Base-by-base conservation (phyloP, 2,888 invertebrate species). In the Auanema freiburgensis region DNA sequence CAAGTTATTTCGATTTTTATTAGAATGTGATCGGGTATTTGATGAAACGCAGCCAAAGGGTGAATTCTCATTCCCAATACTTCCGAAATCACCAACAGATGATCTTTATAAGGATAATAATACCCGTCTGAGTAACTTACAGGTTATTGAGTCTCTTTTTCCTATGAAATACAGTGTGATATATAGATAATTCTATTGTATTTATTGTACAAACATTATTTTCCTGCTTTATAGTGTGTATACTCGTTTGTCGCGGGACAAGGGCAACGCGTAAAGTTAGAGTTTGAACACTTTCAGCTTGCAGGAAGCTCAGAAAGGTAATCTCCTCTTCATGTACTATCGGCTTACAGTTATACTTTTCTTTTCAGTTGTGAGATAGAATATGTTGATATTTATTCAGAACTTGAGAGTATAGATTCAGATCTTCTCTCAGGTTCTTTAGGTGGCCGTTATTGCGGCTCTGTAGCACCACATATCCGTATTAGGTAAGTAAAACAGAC, bases 361-460 rank as follows among this genome's bases (percentile, higher is more conserved):
- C 23, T 52, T 64, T 72, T 49, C 82, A 86, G 86, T 63, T 87
- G 86, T 74, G 79, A 83, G 51, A 82, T 84, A 69, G 86, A 87
- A 77, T 87, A 85, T 75, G 76, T 87, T 43, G 86, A 87, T 76
- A 77, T 78, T 55, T 87, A 85, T 76, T 84, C 85, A 33, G 85
- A 86, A 74, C 71, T 86, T 25, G 73, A 79, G 42, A 66, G 71
- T 21, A 74, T 81, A 3, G 77, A 81, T n/a, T 65, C 74, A 41
- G 83, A 85, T 46, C 82, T 84, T 63, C 84, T 81, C 50, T 69
- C 85, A 50, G 81, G 84, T 1, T 77, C 83, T 14, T 76, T 86
- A 51, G 82, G 84, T 18, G 85, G 85, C 8, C 81, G 87, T 5
- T 87, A 85, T 77, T 87, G 87, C 76, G 87, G 87, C 44, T 81